Conservation (phyloP, 1,140 invertebrate genomes). For the Drosophila hydei region DNA sequence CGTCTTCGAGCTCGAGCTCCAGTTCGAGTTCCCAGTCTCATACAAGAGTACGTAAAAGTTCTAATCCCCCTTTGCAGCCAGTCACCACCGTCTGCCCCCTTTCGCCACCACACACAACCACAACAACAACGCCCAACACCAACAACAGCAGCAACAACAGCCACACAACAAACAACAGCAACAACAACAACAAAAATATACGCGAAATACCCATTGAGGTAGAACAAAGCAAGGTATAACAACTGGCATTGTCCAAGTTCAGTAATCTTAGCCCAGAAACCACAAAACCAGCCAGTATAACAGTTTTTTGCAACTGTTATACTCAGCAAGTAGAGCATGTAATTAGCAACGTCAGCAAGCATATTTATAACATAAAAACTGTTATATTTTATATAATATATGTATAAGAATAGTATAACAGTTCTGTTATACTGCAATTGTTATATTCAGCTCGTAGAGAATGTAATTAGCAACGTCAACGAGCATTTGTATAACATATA, state of each 20-base stretch:
- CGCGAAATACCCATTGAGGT: constrained; percentile 84
- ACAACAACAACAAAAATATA: constrained; percentile 54
- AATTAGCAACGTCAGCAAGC: no score
- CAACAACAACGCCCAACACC: no score
- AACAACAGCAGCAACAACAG: constrained; percentile 13
- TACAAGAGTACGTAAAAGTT: constrained; percentile 80
- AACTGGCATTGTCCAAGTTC: not conserved
- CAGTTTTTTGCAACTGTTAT: no score
- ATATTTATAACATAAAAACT: no score
- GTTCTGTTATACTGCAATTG: no score
- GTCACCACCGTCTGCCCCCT: constrained; percentile 56
- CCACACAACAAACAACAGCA: constrained; percentile 47
- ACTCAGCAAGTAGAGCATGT: no score
- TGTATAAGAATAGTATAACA: not conserved
- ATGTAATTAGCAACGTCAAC: no score
- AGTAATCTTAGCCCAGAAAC: not conserved
- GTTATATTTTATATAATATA: no score
- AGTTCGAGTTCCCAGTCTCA: constrained; percentile 65
- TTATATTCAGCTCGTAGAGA: no score
- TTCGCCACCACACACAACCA: constrained; percentile 49
- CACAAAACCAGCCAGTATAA: no score
- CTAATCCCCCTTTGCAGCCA: constrained; percentile 75
- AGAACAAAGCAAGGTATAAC: constrained; percentile 79
- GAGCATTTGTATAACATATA: no score
- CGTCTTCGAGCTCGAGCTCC: constrained; percentile 46